These are phyloP conservation scores for Ericerus pela DNA, from an alignment of 1,140 invertebrate genomes.

Conservation along the genomic window DNA sequence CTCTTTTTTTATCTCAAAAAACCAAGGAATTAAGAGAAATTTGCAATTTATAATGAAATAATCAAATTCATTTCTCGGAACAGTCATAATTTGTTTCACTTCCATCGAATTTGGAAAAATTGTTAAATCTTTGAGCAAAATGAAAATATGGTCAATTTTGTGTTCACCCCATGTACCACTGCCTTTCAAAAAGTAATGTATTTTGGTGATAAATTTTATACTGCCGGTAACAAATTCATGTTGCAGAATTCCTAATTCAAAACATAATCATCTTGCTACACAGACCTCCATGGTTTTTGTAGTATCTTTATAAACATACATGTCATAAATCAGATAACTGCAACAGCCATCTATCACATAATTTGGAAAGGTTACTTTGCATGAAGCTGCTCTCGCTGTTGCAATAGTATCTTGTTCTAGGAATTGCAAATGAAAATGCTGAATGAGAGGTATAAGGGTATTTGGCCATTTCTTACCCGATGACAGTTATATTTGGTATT, in stretches of 20 bases:
- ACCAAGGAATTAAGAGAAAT: conserved; percentile 82
- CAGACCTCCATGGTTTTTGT: conserved; percentile 63
- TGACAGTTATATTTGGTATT: conserved; percentile 86
- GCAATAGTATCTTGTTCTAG: conserved; percentile 67
- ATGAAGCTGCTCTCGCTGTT: conserved; percentile 69
- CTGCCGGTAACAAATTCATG: conserved; percentile 39
- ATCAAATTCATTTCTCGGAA: conserved; percentile 51
- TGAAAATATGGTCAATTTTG: conserved; percentile 89
- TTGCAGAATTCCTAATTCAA: conserved; percentile 56
- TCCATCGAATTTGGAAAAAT: conserved; percentile 77
- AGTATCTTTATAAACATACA: conserved; percentile 55
- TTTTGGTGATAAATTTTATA: conserved; percentile 70
- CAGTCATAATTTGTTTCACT: conserved; percentile 65
- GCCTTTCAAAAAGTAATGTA: conserved; percentile 65
- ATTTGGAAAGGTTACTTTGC: conserved; percentile 57
- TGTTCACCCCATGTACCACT: conserved; percentile 82
- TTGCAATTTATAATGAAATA: conserved; percentile 46
- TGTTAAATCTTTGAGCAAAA: conserved; percentile 63
- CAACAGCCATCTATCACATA: conserved; percentile 91
- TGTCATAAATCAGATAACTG: conserved; percentile 79
- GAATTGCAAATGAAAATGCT: conserved; percentile 92
- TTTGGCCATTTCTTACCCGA: conserved; percentile 45
- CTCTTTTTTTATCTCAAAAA: conserved; percentile 63
- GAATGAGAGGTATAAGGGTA: conserved; percentile 83
- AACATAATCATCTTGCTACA: conserved; percentile 68